Evolutionary conservation across 2,888 invertebrate genomes (phyloP).

Genomic region (Odontomyia ornata): DNA sequence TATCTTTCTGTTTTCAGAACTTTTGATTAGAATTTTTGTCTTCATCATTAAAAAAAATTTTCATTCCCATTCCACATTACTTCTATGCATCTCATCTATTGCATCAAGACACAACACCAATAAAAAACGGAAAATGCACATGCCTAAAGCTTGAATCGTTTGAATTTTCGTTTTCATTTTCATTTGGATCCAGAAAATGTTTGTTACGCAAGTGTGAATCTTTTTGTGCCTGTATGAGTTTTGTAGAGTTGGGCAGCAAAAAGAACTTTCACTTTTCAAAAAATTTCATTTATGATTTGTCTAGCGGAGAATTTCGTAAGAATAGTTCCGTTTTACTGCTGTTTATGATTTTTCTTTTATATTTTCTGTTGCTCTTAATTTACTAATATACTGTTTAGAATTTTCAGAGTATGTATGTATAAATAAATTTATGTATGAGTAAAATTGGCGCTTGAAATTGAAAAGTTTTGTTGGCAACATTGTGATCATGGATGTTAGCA

Average conservation of each 20-base stretch:
- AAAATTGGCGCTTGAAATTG: background rate
- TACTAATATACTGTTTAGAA: too few relatives aligned
- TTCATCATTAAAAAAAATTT: too few relatives aligned
- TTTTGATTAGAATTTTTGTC: too few relatives aligned
- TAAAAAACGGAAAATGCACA: too few relatives aligned
- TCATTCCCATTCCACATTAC: background rate
- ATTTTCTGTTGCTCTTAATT: background rate
- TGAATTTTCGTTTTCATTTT: constrained; percentile 30
- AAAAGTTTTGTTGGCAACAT: too few relatives aligned
- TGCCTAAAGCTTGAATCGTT: background rate
- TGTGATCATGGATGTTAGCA: too few relatives aligned
- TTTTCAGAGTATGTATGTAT: too few relatives aligned
- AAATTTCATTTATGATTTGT: constrained; percentile 16
- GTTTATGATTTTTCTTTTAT: background rate
- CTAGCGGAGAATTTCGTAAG: too few relatives aligned
- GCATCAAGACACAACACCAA: too few relatives aligned
- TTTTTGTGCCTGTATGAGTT: background rate
- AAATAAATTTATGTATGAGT: too few relatives aligned
- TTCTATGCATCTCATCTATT: background rate
- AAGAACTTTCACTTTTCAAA: constrained; percentile 39
- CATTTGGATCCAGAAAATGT: constrained; percentile 12
- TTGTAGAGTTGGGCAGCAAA: too few relatives aligned
- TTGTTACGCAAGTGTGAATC: background rate
- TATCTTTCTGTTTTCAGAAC: too few relatives aligned
- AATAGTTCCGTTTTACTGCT: background rate